Conservation (phyloP, 1,140 invertebrate species). For the Formica selysi region DNA sequence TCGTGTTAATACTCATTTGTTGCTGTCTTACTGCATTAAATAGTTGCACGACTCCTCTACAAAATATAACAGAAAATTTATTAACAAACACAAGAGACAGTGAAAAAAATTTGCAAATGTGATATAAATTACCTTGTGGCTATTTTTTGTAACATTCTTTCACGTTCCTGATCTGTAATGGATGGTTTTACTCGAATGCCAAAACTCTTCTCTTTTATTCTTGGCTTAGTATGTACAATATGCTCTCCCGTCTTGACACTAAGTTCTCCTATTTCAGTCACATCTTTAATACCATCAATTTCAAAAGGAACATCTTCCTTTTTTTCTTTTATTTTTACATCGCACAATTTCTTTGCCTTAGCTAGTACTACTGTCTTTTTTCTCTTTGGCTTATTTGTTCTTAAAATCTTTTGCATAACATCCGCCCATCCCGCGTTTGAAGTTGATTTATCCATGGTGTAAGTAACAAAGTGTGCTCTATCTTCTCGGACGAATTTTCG, state of each 20-base stretch:
- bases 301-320: constrained; percentile 85
- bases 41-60: constrained; percentile 95
- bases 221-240: constrained; percentile 57
- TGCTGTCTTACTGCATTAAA: constrained; percentile 96
- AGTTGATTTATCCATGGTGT: too few species aligned
- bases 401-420: constrained; percentile 91
- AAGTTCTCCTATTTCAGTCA: constrained; percentile 83
- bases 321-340: constrained; percentile 85
- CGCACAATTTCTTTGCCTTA: constrained; percentile 90
- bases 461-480: too few species aligned
- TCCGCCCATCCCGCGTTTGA: constrained; percentile 88
- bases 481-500: too few species aligned
- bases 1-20: constrained; percentile 92
- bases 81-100: constrained; percentile 1
- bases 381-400: constrained; percentile 90
- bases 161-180: constrained; percentile 90
- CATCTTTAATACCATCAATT: constrained; percentile 86
- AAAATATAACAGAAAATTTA: constrained; percentile 73
- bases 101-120: constrained; percentile 1
- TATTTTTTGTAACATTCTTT: constrained; percentile 92
- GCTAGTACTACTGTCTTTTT: constrained; percentile 92
- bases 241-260: constrained; percentile 65
- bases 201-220: constrained; percentile 89
- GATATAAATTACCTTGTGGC: constrained; percentile 88
- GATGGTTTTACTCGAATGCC: constrained; percentile 92